Percentiles rank a stretch among this genome's conserved stretches.
phyloP scores from a whole-genome alignment of 2,888 invertebrate genomes.

The Empis stercorea region DNA sequence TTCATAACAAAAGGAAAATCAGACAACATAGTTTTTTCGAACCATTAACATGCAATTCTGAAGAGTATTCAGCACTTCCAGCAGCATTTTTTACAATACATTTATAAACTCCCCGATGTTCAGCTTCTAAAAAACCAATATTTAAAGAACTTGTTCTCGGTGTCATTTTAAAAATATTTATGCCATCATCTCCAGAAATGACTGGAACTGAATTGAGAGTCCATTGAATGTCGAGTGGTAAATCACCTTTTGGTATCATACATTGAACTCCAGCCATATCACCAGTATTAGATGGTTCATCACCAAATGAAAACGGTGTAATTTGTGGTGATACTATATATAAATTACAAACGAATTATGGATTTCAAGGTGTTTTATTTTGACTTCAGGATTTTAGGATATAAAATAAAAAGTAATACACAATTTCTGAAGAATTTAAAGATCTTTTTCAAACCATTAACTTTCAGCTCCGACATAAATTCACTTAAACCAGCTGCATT shows the following conservation, averaged over 20 bases:
- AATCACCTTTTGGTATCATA: constrained; percentile 58
- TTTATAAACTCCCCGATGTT: constrained; percentile 55
- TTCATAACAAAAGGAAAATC: constrained; percentile 18
- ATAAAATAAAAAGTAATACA: neutral
- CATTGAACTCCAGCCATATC: constrained; percentile 48
- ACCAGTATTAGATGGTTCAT: constrained; percentile 56
- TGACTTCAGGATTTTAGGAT: neutral
- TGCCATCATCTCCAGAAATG: constrained; percentile 29
- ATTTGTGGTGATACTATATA: constrained; percentile 54
- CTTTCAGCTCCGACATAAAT: constrained; percentile 53
- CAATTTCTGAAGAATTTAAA: neutral
- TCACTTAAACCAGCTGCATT: constrained; percentile 54
- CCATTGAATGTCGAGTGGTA: constrained; percentile 61
- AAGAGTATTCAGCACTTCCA: constrained; percentile 48
- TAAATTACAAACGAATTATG: neutral
- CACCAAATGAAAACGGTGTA: constrained; percentile 56
- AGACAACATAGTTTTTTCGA: constrained; percentile 12
- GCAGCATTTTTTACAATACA: constrained; percentile 57
- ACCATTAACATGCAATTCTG: constrained; percentile 42
- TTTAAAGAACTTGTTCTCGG: constrained; percentile 40
- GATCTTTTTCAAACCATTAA: constrained; percentile 46
- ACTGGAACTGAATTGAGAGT: constrained; percentile 43
- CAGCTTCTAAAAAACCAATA: constrained; percentile 33
- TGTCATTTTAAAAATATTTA: constrained; percentile 32
- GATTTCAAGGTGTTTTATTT: neutral